phyloP scores from a whole-genome alignment of 1,140 invertebrate species.

The Heterodera schachtii region DNA sequence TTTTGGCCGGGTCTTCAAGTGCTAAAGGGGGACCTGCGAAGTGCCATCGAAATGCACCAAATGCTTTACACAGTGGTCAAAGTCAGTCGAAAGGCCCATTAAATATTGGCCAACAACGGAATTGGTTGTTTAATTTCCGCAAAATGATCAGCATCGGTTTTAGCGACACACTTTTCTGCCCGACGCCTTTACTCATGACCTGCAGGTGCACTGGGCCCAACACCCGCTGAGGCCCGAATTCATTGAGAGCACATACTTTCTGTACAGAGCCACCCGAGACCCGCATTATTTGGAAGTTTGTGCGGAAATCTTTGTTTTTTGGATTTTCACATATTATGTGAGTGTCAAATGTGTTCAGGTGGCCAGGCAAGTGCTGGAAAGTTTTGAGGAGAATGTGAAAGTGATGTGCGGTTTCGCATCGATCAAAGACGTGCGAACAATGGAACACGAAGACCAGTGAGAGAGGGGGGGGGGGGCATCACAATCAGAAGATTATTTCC shows the following conservation, averaged over 20 bases:
- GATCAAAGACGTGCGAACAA: slow-evolving; percentile 89
- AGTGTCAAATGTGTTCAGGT: neutral
- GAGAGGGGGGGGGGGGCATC: slow-evolving; percentile 40
- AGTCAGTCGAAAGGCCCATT: slow-evolving; percentile 24
- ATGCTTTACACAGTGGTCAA: slow-evolving; percentile 66
- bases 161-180: slow-evolving; percentile 95
- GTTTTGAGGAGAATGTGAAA: slow-evolving; percentile 83
- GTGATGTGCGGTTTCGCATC: slow-evolving; percentile 95
- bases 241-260: slow-evolving; percentile 94
- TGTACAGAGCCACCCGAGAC: slow-evolving; percentile 89
- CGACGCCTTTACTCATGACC: slow-evolving; percentile 92
- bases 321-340: neutral
- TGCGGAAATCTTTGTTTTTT: no score
- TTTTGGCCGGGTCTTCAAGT: slow-evolving; percentile 94
- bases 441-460: slow-evolving; percentile 78
- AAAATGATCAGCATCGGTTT: slow-evolving; percentile 67
- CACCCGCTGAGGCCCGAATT: slow-evolving; percentile 95
- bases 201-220: slow-evolving; percentile 94
- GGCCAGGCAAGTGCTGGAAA: slow-evolving; percentile 75
- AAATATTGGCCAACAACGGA: no score
- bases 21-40: slow-evolving; percentile 87
- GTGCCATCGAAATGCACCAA: slow-evolving; percentile 90
- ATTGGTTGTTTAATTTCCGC: no score
- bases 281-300: slow-evolving; percentile 87
- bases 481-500: slow-evolving; percentile 16